These are phyloP conservation scores for Crypturellus undulatus DNA, from an alignment of 2,113 vertebrate species.

Conservation along the genomic window DNA sequence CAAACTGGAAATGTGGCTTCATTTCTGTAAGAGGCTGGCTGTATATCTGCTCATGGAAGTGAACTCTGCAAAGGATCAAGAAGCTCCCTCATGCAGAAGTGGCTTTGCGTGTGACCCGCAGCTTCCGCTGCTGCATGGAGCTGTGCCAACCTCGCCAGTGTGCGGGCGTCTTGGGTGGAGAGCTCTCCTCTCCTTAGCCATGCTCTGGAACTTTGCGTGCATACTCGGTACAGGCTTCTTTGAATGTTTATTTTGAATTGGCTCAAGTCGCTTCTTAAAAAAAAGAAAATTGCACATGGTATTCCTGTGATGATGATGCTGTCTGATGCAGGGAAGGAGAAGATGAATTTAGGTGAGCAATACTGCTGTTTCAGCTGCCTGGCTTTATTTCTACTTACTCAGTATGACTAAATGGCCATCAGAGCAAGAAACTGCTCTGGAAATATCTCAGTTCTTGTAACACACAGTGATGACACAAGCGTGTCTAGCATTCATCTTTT, in stretches of 20 bases:
- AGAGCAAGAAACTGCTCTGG: neutral
- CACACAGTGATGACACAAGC: neutral
- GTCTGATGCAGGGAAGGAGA: neutral
- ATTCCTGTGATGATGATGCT: neutral
- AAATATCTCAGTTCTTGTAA: neutral
- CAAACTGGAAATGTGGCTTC: neutral
- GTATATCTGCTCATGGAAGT: neutral
- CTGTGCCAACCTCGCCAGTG: neutral
- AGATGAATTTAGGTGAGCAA: neutral
- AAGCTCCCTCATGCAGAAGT: neutral
- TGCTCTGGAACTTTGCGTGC: neutral
- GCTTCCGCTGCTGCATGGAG: neutral
- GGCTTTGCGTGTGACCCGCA: neutral
- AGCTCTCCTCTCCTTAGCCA: neutral
- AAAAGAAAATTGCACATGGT: neutral
- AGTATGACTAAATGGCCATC: fast-evolving
- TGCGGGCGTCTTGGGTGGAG: neutral
- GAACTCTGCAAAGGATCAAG: neutral
- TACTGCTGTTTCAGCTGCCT: neutral
- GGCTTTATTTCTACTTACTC: neutral
- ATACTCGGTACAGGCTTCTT: neutral
- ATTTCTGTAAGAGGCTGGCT: neutral
- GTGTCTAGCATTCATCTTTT: neutral
- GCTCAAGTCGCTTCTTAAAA: neutral
- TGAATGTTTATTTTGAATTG: neutral